A percentile compares a stretch with the other conserved stretches of the same genome.
phyloP scores from a whole-genome alignment of 2,113 vertebrate genomes.

The Brachypteracias leptosomus region DNA sequence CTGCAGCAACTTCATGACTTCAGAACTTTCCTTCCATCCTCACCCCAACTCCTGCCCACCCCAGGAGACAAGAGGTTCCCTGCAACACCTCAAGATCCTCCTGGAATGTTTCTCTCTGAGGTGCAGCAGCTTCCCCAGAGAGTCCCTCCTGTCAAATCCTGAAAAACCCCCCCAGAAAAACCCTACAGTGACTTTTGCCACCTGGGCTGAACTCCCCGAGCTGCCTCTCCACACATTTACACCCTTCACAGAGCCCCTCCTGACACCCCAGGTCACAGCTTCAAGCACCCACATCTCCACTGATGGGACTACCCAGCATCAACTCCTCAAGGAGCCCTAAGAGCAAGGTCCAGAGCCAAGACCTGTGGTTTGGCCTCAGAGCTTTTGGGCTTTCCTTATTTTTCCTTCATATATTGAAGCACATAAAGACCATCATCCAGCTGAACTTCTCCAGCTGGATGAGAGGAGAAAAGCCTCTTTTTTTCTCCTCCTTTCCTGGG shows the following conservation, averaged over 20 bases:
- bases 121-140: neutral
- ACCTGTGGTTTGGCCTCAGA: neutral
- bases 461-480: neutral
- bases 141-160: neutral
- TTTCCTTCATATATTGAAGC: neutral
- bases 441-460: neutral
- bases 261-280: rapidly evolving
- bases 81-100: neutral
- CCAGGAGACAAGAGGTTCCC: neutral
- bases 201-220: neutral
- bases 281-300: neutral
- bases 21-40: neutral
- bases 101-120: neutral
- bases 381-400: neutral
- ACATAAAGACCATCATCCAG: no score
- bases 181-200: neutral
- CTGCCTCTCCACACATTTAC: rapidly evolving
- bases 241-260: rapidly evolving
- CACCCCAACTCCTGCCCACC: neutral
- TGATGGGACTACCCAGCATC: neutral
- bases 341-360: neutral
- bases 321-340: no score
- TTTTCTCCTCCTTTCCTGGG: neutral
- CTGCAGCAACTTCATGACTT: neutral
- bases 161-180: neutral